These are phyloP conservation scores for Dinocampus coccinellae DNA, from an alignment of 2,888 invertebrate species.

Conservation along the genomic window DNA sequence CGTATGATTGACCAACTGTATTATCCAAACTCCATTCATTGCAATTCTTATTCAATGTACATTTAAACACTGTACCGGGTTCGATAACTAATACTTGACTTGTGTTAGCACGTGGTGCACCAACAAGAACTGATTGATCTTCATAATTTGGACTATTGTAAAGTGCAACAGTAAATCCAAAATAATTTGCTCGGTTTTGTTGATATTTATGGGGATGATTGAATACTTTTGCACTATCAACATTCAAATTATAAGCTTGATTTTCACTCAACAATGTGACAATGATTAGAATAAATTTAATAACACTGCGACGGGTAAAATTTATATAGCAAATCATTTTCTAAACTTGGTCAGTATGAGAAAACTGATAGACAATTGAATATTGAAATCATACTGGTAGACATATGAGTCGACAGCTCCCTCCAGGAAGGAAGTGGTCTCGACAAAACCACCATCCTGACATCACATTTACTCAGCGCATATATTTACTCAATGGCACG, in stretches of 20 bases:
- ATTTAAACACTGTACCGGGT: conserved; percentile 60
- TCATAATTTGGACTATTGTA: conserved; percentile 40
- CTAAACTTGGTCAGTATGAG: not conserved
- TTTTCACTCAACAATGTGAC: conserved; percentile 1
- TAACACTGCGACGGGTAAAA: conserved; percentile 35
- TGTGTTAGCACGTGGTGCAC: conserved; percentile 58
- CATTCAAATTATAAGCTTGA: conserved; percentile 52
- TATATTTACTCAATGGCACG: conserved; percentile 24
- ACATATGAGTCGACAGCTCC: conserved; percentile 29
- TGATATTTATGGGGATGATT: conserved; percentile 47
- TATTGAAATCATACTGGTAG: conserved; percentile 15
- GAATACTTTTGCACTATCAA: conserved; percentile 53
- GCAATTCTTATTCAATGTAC: conserved; percentile 54
- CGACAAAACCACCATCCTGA: conserved; percentile 49
- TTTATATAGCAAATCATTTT: conserved; percentile 20
- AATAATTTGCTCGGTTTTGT: conserved; percentile 52
- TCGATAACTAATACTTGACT: conserved; percentile 42
- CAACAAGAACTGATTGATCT: conserved; percentile 55
- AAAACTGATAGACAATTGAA: conserved; percentile 12
- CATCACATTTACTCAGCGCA: conserved; percentile 38
- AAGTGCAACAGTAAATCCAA: conserved; percentile 59
- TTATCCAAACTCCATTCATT: conserved; percentile 43
- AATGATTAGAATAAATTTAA: not conserved
- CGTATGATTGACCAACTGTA: not conserved
- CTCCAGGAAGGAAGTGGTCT: conserved; percentile 51